phyloP scores from a whole-genome alignment of 2,888 invertebrate genomes.

The Leucophora obtusa region DNA sequence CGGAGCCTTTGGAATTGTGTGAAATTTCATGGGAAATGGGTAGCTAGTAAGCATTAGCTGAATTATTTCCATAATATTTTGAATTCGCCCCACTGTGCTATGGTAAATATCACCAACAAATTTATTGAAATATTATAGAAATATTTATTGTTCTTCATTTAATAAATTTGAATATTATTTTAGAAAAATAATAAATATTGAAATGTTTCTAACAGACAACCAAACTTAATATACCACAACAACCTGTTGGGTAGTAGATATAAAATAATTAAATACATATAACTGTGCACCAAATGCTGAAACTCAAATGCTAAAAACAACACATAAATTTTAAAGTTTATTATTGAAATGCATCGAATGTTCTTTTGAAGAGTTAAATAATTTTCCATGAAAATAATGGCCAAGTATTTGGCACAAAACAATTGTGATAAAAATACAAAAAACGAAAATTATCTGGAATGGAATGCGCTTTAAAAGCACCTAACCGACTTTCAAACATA shows the following conservation, averaged over 20 bases:
- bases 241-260: background rate
- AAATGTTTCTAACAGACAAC: background rate
- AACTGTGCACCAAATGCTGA: conserved; percentile 32
- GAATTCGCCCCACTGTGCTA: too few relatives aligned
- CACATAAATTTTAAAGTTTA: conserved; percentile 26
- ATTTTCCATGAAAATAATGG: conserved; percentile 55
- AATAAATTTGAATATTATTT: too few relatives aligned
- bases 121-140: too few relatives aligned
- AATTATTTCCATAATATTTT: too few relatives aligned
- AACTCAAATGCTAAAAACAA: conserved; percentile 31
- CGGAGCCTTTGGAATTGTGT: too few relatives aligned
- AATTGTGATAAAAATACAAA: conserved; percentile 28
- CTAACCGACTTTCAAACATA: conserved; percentile 24
- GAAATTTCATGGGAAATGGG: too few relatives aligned
- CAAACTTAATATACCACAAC: background rate
- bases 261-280: conserved; percentile 7
- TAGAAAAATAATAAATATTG: too few relatives aligned
- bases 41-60: too few relatives aligned
- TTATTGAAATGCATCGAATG: conserved; percentile 36
- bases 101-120: too few relatives aligned
- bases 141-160: too few relatives aligned
- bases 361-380: conserved; percentile 31
- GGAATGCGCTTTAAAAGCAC: conserved; percentile 39
- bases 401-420: conserved; percentile 61
- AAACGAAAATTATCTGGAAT: conserved; percentile 12